A percentile compares a stretch with the other conserved stretches of the same genome.
These are phyloP conservation scores for Enteromius trimaculatus DNA, from an alignment of 2,797 vertebrate species.

Conservation along the genomic window DNA sequence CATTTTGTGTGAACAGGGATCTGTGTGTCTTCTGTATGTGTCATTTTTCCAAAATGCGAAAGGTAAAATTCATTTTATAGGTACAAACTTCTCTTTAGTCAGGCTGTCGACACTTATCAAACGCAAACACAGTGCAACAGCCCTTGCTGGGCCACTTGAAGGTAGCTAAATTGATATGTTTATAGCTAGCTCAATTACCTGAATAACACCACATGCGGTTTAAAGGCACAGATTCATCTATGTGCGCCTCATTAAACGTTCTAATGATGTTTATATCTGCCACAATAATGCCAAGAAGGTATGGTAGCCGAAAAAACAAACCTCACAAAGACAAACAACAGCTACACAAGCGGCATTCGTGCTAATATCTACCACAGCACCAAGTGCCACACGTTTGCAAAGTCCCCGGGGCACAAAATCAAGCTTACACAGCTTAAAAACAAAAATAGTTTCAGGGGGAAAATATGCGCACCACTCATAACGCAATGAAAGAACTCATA, in stretches of 20 bases:
- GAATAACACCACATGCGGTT: neutral
- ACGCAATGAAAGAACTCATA: neutral
- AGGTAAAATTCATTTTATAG: neutral
- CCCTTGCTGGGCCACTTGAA: neutral
- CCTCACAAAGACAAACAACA: neutral
- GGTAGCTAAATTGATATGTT: neutral
- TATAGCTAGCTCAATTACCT: conserved; percentile 9
- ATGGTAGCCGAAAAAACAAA: neutral
- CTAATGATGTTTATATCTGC: conserved; percentile 1
- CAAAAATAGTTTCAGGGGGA: neutral
- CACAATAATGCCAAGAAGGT: neutral
- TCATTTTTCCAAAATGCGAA: neutral
- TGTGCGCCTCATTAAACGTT: neutral
- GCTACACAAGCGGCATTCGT: neutral
- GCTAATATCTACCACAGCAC: neutral
- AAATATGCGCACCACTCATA: neutral
- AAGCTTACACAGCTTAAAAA: neutral
- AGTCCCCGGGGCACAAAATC: neutral
- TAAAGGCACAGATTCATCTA: neutral
- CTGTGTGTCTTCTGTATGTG: neutral
- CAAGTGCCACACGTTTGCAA: neutral
- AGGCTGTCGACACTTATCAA: neutral
- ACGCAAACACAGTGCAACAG: neutral
- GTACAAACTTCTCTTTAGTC: neutral
- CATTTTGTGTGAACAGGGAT: neutral